Evolutionary conservation across 1,140 invertebrate genomes (phyloP), one percentile per base, ranked within the genome.

Genomic region (Tribolium madens): DNA sequence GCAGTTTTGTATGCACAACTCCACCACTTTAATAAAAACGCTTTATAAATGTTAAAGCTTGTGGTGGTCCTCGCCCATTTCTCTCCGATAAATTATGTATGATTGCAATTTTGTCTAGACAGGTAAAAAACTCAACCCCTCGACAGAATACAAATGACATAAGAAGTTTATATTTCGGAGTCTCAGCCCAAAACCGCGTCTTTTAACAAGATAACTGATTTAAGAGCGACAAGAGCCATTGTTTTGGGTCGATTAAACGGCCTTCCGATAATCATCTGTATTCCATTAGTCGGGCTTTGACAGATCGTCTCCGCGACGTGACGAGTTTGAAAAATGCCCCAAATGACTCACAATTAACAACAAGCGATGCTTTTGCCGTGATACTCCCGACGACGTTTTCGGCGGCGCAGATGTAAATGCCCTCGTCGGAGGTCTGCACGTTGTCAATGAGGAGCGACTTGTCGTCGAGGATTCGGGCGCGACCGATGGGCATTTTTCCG

Each of bases 371-470:
- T 76, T 91, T 91, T 2, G 93, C 91, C 10, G 91, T 91, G 48
- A 95, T 91, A 18, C 89, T 89, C 1, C 94, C 94, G 68, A 95
- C 93, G 46, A 91, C 87, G 86, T 96, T 96, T 81, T 92, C 91
- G 0, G 93, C 94, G 79, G 94, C 90, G 84, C 94, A 95, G 68
- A 94, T 92, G 81, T 96, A 96, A 70, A 92, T 88, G 12, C 94
- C 94, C 83, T 95, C 93, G 86, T 97, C 95, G 48, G 89, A 89
- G 0, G 92, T 88, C 26, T 90, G 90, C 6, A 95, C 93, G 78
- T 91, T 90, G 76, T 92, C 91, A 71, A 96, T 94, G 48, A 90
- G 87, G 13, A 96, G 84, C 78, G 91, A 93, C 83, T 93, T 93
- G 81, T 94, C 92, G 48, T 94, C 92, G 47, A 92, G 86, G 64